Conservation (phyloP, 2,797 vertebrate genomes). For the Sebastes hubbsi region DNA sequence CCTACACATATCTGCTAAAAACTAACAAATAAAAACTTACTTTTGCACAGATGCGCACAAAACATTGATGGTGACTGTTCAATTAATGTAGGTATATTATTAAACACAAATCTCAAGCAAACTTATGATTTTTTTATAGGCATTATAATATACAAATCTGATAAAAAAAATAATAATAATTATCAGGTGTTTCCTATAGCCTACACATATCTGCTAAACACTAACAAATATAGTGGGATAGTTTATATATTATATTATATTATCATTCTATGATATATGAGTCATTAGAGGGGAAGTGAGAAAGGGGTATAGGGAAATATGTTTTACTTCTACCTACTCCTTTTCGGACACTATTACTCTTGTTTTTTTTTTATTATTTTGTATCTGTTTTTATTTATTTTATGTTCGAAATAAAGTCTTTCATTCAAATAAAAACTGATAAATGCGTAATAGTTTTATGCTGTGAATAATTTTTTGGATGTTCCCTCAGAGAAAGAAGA, state of each 20-base stretch:
- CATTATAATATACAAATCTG: not conserved
- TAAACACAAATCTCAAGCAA: not conserved
- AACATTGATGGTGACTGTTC: not conserved
- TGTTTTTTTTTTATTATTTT: too few relatives aligned
- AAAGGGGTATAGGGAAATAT: too few relatives aligned
- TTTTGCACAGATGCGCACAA: not conserved
- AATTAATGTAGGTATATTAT: not conserved
- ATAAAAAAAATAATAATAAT: rapidly evolving
- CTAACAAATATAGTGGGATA: too few relatives aligned
- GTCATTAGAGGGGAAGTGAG: too few relatives aligned
- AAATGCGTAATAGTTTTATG: not conserved
- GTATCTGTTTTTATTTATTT: too few relatives aligned
- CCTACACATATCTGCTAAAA: not conserved
- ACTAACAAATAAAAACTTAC: rapidly evolving
- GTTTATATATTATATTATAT: too few relatives aligned
- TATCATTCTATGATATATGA: too few relatives aligned
- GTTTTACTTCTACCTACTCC: too few relatives aligned
- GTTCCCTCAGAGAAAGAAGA: slow-evolving; percentile 91
- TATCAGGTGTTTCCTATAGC: not conserved
- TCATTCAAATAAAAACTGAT: not conserved
- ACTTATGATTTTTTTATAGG: not conserved
- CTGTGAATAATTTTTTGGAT: slow-evolving; percentile 15
- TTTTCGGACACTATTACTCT: too few relatives aligned
- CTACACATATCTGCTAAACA: not conserved
- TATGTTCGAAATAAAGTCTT: too few relatives aligned